Evolutionary conservation across 1,140 invertebrate species (phyloP), one percentile per base, ranked within the genome.

Genomic region (Adelges cooleyi): DNA sequence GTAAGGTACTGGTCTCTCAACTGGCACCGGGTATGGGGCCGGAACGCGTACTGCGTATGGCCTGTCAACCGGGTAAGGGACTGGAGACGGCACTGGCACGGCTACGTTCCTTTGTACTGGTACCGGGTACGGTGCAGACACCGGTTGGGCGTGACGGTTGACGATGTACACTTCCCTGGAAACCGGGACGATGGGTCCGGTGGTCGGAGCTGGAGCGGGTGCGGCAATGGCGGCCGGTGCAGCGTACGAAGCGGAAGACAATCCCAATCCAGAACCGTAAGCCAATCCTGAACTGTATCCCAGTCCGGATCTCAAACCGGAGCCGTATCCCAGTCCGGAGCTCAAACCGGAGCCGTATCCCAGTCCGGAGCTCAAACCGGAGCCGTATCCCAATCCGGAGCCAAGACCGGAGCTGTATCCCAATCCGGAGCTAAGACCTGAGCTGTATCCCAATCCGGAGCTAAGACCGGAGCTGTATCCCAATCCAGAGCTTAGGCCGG

Each of bases 21-120:
- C 67, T 6, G 40, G 27, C 1, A 66, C 65, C 23, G 65, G 67
- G 38, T 66, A 62, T 18, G 67, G 67, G 13, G 48, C 29, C 1
- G 65, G 65, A 3, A 68, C 65, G 2, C 25, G 53, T 2, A 68
- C 67, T 22, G 65, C 27, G 52, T 66, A 59, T 3, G 67, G 67
- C 33, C 42, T 29, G 48, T 66, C 65, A 4, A 68, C 67, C 17
- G 51, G 23, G 23, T 66, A 66, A 1, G 65, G 67, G 18, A 66
- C 51, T 23, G 67, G 67, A 20, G 66, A 62, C 11, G 67, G 51
- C 11, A 68, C 65, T 13, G 67, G 65, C 3, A 66, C 65, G 17
- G 65, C 44, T 3, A 68, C 65, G 25, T 66, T 46, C 13, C 48
- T 22, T 8, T 44, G 29, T 0, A 68, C 67, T 18, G 48, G 46